Evolutionary conservation across 2,797 vertebrate species (phyloP), one percentile per base, ranked within the genome.

Genomic region (Peromyscus melanophrys): DNA sequence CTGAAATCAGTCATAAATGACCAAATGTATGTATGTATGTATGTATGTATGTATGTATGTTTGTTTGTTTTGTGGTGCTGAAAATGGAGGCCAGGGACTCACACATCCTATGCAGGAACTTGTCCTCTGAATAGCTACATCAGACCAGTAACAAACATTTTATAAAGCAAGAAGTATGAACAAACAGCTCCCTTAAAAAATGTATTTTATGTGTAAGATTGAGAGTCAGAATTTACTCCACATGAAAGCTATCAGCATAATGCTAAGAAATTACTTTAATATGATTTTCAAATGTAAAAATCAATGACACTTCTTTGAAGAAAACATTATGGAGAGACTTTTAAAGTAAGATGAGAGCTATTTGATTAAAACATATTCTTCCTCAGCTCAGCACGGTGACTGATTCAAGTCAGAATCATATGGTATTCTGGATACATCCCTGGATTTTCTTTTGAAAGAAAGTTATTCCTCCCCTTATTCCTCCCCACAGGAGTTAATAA

Each of bases 251-350:
- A 81, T 13, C 9, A 67, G 65, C 37, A 57, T 94, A 93, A 93
- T 93, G 89, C 46, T 76, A 92, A 93, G 37, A 96, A 96, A 96
- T 92, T 88, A 94, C 43, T 95, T 77, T 95, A 92, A 95, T 93
- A 61, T 23, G 1, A 94, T 88, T 96, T 95, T 94, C 77, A 95
- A 81, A 82, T 89, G 87, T 88, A 6, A 93, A 96, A 87, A 31
- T 37, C 57, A 95, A 43, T 94, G 85, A 65, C 19, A 81, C 2
- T 77, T 65, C 81, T 95, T 94, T 95, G 82, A 97, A 96, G 92
- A 13, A 96, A 93, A 92, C 31, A 85, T 90, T 84, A 89, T 52
- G 86, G 13, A 67, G 14, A 63, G 37, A 61, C 55, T 81, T 94
- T 93, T 93, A 94, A 92, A 85, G 49, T 73, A 87, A 94, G 31